Conservation (phyloP, 1,140 invertebrate genomes). For the Phymastichus coffea region DNA sequence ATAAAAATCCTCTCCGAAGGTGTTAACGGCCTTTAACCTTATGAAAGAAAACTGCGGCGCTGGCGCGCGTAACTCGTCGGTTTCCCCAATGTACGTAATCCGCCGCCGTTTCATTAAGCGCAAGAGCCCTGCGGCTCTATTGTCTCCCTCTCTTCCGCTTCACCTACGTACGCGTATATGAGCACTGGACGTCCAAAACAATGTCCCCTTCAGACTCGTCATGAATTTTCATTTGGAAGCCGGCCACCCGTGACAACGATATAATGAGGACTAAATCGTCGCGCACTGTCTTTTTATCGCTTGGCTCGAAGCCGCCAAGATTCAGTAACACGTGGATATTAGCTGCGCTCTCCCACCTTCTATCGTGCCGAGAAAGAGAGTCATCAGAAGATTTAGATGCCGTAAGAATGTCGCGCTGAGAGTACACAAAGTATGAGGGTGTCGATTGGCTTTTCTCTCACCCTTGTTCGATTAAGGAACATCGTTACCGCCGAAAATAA, state of each 20-base stretch:
- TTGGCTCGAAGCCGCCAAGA: background rate
- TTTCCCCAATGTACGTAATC: background rate
- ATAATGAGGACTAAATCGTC: constrained; percentile 21
- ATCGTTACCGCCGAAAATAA: too few relatives aligned
- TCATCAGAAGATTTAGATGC: constrained; percentile 9
- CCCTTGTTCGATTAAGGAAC: too few relatives aligned
- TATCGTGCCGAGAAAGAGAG: background rate
- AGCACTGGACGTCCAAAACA: constrained; percentile 16
- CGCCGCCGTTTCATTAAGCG: constrained; percentile 22
- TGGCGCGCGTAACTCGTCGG: constrained; percentile 10
- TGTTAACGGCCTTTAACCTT: background rate
- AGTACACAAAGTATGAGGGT: too few relatives aligned
- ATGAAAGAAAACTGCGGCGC: background rate
- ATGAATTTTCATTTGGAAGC: constrained; percentile 24
- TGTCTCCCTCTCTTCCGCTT: background rate
- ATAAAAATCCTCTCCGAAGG: constrained; percentile 11
- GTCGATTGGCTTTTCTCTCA: background rate
- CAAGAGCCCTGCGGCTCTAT: background rate
- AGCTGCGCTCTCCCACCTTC: too few relatives aligned
- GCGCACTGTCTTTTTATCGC: background rate
- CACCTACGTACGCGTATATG: background rate
- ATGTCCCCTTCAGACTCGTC: background rate
- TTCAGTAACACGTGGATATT: constrained; percentile 19
- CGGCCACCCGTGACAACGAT: background rate
- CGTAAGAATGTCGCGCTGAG: constrained; percentile 14